Base-by-base conservation (phyloP, 2,888 invertebrate genomes). In the Diaphora mendica region DNA sequence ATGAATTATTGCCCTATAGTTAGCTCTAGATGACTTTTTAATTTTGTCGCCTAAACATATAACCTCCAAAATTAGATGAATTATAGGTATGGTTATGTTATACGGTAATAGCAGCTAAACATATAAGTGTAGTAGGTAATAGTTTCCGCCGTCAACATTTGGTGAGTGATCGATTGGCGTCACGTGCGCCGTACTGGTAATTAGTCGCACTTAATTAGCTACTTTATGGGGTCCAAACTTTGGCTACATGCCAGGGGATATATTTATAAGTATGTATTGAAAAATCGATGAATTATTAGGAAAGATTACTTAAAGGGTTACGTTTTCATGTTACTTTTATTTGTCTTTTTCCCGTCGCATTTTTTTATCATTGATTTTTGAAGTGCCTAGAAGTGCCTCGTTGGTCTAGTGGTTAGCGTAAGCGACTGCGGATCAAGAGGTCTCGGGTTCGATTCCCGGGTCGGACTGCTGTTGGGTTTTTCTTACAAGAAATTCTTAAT, bases 141-240 rank as follows among this genome's bases (percentile, higher is more conserved):
- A 72, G 76, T 76, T 76, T 76, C 62, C 30, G 79, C 68, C 82
- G 79, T 81, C 83, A 82, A 84, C 82, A 80, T 79, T 80, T 75
- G 79, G 70, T 68, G 71, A 72, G 73, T 87, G 87, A 87, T 87
- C 83, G 86, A 86, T 86, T 75, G 79, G 44, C 82, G 73, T 81
- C 87, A 87, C 85, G 82, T 87, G 85, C 71, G 72, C 79, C 77
- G 74, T 71, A 55, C 77, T 80, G 81, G 87, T 87, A 86, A 86
- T 88, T 87, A 88, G 79, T 80, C 75, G 75, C 78, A 75, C 79
- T 64, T 86, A 86, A 87, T 87, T 84, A 83, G 81, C 81, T 82
- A 82, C 79, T 85, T 86, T 82, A 85, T 83, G 80, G 79, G 83
- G 76, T 79, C 26, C 70, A 69, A 76, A 71, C n/a, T 65, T 76